Evolutionary conservation across 2,797 vertebrate species (phyloP).

Genomic region (Neomorphus geoffroyi): DNA sequence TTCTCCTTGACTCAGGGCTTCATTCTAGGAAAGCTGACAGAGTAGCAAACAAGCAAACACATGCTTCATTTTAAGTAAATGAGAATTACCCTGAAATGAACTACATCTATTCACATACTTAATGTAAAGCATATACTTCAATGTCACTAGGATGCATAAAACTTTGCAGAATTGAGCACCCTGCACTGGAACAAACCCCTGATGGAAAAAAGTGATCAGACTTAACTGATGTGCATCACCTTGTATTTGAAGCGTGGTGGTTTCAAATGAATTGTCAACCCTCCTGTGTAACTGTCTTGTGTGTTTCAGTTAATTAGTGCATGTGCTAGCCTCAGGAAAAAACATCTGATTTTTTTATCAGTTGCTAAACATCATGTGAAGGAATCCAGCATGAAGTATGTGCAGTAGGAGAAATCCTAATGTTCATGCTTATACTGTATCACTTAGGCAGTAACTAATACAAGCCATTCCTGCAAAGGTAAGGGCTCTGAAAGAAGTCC

Average conservation of each 20-base stretch:
- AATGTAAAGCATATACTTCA: neutral
- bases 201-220: neutral
- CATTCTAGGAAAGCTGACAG: neutral
- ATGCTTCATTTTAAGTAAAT: neutral
- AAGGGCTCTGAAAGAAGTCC: neutral
- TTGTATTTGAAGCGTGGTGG: neutral
- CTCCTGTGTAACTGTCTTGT: neutral
- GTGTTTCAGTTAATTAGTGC: conserved; percentile 5
- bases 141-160: neutral
- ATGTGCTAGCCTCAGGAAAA: neutral
- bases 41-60: neutral
- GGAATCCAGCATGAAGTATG: neutral
- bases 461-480: neutral
- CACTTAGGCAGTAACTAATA: neutral
- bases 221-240: neutral
- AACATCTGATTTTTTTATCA: neutral
- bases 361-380: neutral
- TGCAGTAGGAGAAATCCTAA: neutral
- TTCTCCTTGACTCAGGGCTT: neutral
- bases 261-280: neutral
- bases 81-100: neutral
- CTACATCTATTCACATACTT: neutral
- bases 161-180: neutral
- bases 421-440: neutral
- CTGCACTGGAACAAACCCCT: neutral